A percentile compares a stretch with the other conserved stretches of the same genome.
phyloP scores from a whole-genome alignment of 2,113 vertebrate species.

The Piprites chloris region DNA sequence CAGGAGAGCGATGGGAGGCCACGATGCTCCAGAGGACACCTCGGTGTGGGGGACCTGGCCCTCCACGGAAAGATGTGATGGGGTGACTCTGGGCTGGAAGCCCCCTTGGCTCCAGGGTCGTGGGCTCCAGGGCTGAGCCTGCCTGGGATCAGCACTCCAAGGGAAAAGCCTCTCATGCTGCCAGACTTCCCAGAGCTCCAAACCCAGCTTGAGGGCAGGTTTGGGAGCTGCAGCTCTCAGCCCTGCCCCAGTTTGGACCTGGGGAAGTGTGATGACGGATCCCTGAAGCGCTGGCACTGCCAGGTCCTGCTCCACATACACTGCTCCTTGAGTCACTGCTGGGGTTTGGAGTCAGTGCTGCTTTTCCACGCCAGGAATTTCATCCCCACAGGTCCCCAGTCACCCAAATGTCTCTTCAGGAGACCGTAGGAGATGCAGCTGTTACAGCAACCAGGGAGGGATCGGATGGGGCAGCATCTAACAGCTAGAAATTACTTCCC shows the following conservation, averaged over 20 bases:
- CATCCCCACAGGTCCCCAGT: accelerated
- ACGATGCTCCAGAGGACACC: accelerated
- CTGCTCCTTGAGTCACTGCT: not conserved
- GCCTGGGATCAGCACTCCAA: accelerated
- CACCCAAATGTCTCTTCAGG: not conserved
- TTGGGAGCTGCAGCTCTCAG: not conserved
- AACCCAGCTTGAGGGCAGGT: not conserved
- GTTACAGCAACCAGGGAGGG: not conserved
- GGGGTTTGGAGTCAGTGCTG: not conserved
- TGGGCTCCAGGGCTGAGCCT: accelerated
- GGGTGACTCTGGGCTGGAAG: not conserved
- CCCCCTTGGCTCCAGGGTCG: accelerated
- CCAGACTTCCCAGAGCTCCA: not conserved
- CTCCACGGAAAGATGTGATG: accelerated
- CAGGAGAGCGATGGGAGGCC: not conserved
- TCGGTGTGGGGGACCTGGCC: accelerated
- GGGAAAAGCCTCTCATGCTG: not conserved
- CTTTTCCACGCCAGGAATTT: not conserved
- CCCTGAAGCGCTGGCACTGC: not conserved
- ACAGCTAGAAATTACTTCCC: not conserved
- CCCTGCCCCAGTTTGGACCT: accelerated
- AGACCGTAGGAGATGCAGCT: not conserved
- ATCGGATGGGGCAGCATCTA: not conserved
- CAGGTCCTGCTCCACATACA: accelerated
- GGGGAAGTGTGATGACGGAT: accelerated